Percentiles rank a stretch among this genome's conserved stretches.
phyloP scores from a whole-genome alignment of 2,797 vertebrate genomes.

The Mastacembelus armatus region DNA sequence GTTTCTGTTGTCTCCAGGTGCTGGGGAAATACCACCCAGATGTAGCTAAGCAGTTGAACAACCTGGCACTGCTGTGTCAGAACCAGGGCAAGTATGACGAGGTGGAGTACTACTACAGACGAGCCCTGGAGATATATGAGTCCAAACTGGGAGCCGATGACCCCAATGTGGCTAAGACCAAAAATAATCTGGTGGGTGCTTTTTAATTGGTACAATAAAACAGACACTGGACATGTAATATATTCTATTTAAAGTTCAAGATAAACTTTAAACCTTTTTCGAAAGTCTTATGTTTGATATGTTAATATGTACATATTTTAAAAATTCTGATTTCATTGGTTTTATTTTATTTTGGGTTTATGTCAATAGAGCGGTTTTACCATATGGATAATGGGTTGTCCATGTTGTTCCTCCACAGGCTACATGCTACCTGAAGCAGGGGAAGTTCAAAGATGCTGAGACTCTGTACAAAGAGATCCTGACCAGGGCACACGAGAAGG shows the following conservation, averaged over 20 bases:
- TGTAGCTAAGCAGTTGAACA: constrained; percentile 98
- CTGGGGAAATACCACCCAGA: constrained; percentile 92
- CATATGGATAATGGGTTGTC: neutral
- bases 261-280: too few species aligned
- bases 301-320: neutral
- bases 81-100: constrained; percentile 99
- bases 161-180: constrained; percentile 97
- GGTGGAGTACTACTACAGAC: constrained; percentile 95
- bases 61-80: constrained; percentile 96
- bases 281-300: too few species aligned
- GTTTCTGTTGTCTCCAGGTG: constrained; percentile 67
- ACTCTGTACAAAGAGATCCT: constrained; percentile 92
- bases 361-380: neutral
- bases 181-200: constrained; percentile 94
- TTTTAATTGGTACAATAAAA: too few species aligned
- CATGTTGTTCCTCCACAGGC: constrained; percentile 75
- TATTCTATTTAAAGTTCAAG: neutral
- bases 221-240: neutral
- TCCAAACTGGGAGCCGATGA: constrained; percentile 94
- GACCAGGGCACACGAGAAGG: constrained; percentile 90
- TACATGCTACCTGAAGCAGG: constrained; percentile 92
- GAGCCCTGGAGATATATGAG: constrained; percentile 96
- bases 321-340: too few species aligned
- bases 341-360: neutral
- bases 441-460: constrained; percentile 91